Percentiles rank a stretch among this genome's conserved stretches.
Conservation (phyloP, 1,140 invertebrate species). For the Hyles vespertilio region DNA sequence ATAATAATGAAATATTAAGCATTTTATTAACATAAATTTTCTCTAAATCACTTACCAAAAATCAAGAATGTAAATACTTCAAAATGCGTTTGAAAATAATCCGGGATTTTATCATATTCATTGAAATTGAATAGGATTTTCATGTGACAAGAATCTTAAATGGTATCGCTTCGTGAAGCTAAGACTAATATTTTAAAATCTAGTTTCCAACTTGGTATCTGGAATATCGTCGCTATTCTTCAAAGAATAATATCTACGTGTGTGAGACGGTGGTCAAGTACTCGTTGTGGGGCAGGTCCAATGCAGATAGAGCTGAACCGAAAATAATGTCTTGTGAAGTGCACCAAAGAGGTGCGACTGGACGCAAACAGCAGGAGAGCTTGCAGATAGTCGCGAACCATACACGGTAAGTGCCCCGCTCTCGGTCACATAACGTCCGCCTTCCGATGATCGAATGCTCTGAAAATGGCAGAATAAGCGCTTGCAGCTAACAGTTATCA, state of each 20-base stretch:
- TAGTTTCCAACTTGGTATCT: not conserved
- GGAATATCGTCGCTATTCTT: constrained; percentile 35
- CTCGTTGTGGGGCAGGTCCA: constrained; percentile 67
- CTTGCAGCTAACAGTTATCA: not conserved
- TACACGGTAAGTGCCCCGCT: constrained; percentile 75
- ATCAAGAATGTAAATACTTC: no score
- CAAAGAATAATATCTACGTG: constrained; percentile 65
- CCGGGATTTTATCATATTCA: no score
- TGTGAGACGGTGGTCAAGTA: constrained; percentile 56
- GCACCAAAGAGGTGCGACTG: constrained; percentile 75
- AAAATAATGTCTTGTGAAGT: constrained; percentile 80
- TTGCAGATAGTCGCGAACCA: constrained; percentile 78
- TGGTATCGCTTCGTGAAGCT: no score
- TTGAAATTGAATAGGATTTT: no score
- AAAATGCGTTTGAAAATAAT: no score
- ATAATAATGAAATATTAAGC: no score
- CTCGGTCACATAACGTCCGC: constrained; percentile 74
- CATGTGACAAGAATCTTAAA: no score
- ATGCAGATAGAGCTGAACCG: constrained; percentile 61
- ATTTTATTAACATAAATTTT: no score
- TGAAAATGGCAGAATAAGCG: constrained; percentile 27
- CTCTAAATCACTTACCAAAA: no score
- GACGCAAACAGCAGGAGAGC: constrained; percentile 77
- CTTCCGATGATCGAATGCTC: constrained; percentile 64
- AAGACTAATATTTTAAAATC: not conserved